These are phyloP conservation scores for Bos taurus DNA, from an alignment of 2,113 vertebrate species.

Conservation along the genomic window DNA sequence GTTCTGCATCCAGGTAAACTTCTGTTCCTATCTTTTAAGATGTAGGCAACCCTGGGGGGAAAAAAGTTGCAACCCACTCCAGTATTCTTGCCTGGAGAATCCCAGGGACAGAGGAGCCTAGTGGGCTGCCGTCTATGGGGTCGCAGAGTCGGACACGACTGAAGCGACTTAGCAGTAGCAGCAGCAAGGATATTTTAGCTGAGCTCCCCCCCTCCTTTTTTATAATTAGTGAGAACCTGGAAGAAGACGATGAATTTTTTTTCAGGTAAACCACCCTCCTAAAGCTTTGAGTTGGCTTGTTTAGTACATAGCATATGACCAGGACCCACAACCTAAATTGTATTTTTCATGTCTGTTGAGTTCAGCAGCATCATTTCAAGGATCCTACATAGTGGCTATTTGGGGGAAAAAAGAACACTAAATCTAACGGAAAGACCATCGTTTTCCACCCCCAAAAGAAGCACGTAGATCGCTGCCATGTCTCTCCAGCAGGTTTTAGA, in stretches of 20 bases:
- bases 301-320: neutral
- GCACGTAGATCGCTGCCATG: accelerated
- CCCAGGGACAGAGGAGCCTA: too few relatives aligned
- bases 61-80: neutral
- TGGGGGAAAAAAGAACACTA: neutral
- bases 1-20: neutral
- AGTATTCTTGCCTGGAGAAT: too few relatives aligned
- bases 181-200: neutral
- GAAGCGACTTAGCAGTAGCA: too few relatives aligned
- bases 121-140: too few relatives aligned
- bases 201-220: neutral
- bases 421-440: neutral
- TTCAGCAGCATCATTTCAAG: neutral
- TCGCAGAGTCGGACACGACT: too few relatives aligned
- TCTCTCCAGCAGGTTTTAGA: neutral
- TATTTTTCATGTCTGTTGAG: neutral
- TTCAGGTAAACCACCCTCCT: neutral
- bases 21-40: neutral
- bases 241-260: neutral
- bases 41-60: neutral
- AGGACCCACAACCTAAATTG: neutral
- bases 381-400: neutral
- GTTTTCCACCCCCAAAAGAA: neutral
- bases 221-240: neutral
- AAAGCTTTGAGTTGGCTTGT: neutral